Evolutionary conservation across 2,113 vertebrate genomes (phyloP), one percentile per base, ranked within the genome.

Genomic region (Hippocampus abdominalis): DNA sequence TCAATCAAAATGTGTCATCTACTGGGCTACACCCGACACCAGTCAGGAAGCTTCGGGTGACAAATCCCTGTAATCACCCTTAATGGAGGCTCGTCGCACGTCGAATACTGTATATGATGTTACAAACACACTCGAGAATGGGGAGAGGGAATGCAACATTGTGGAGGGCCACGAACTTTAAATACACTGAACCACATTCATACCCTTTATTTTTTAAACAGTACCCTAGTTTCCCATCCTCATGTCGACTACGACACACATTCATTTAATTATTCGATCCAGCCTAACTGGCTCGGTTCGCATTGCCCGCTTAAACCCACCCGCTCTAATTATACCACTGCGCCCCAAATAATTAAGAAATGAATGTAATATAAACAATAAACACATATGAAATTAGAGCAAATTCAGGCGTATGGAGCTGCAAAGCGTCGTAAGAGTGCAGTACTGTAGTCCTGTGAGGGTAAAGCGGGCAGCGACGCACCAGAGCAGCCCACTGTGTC

Each of bases 11-110:
- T 32, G 8, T 44, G 25, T 71, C 69, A 80, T 59, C 59, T 78
- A 79, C 83, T 76, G 72, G 88, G 82, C 80, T 82, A 92, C 92
- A 92, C 92, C 92, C 91, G 91, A 84, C 81, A 89, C 81, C 78
- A 79, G 76, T 68, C 77, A 70, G 77, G 65, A 81, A 87, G 86
- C 87, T 83, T 86, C 87, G 90, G 89, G 90, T 90, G 86, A 89
- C 87, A 83, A 85, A 83, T 72, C 72, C 75, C 73, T 65, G 57
- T 62, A 69, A 79, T 75, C 72, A 46, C 62, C 59, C 13, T 72
- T 39, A 54, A 65, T 68, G 76, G 62, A 42, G 13, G 49, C 20
- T 54, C 57, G 51, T 29, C 20, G 15, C 53, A 29, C 39, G 42
- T 36, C 27, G 74, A 70, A 75, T 25, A n/a, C n/a, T n/a, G n/a